These are phyloP conservation scores for Felis catus DNA, from an alignment of 2,113 vertebrate genomes.

Conservation along the genomic window DNA sequence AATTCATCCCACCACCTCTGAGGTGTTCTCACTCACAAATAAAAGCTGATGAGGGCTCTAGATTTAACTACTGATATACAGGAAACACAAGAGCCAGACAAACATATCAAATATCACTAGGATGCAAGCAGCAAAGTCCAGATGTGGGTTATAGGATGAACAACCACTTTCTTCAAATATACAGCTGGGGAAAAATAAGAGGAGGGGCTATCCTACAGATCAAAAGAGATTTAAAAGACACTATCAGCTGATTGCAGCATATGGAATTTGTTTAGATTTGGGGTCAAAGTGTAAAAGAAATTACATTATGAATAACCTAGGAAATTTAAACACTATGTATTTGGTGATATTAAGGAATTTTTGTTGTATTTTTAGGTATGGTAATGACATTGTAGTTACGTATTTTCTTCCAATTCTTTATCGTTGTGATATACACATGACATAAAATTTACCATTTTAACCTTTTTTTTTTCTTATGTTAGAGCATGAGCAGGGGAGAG, in stretches of 20 bases:
- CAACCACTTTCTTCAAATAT: not conserved
- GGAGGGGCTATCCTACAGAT: not conserved
- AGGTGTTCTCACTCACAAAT: not conserved
- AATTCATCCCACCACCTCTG: not conserved
- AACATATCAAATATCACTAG: not conserved
- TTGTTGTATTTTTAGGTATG: not conserved
- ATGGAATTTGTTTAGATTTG: not conserved
- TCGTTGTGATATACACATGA: not conserved
- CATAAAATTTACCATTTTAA: not conserved
- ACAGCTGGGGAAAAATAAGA: not conserved
- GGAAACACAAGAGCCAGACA: not conserved
- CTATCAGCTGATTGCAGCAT: not conserved
- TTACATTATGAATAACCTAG: constrained; percentile 11
- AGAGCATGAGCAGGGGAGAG: too few species aligned
- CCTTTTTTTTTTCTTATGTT: not conserved
- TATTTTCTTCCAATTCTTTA: not conserved
- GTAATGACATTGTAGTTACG: not conserved
- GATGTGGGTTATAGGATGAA: not conserved
- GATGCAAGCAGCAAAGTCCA: not conserved
- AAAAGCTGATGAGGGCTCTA: constrained; percentile 6
- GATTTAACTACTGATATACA: not conserved
- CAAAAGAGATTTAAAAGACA: not conserved
- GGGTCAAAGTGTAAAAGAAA: constrained; percentile 35
- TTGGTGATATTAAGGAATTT: not conserved
- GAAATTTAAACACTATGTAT: not conserved